Conservation (phyloP, 2,888 invertebrate species). For the Limnephilus marmoratus region DNA sequence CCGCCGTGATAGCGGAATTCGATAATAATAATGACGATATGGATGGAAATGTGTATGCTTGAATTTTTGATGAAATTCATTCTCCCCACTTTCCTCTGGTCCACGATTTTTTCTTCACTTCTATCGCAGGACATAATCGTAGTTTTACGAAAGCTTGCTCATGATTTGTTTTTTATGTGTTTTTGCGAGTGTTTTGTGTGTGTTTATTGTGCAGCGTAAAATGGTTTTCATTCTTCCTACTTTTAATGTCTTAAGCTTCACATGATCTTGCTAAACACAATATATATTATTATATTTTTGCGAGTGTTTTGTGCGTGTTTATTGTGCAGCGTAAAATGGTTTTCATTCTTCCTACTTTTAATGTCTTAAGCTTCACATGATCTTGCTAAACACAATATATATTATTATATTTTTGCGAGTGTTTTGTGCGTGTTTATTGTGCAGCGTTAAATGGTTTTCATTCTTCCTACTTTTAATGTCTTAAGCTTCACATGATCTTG, state of each 20-base stretch:
- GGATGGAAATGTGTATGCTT: conserved; percentile 43
- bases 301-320: not conserved
- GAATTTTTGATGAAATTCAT: conserved; percentile 51
- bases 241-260: not conserved
- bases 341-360: not conserved
- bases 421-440: not conserved
- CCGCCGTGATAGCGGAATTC: conserved; percentile 39
- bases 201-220: not conserved
- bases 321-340: not conserved
- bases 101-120: not conserved
- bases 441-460: not conserved
- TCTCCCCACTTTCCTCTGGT: not conserved
- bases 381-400: too few relatives aligned
- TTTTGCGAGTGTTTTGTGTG: not conserved
- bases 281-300: too few relatives aligned
- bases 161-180: not conserved
- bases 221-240: not conserved
- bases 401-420: conserved; percentile 3
- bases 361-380: not conserved
- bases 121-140: conserved; percentile 22
- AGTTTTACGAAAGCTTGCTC: conserved; percentile 10
- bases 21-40: conserved; percentile 54
- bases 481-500: not conserved
- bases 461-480: not conserved
- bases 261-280: too few relatives aligned